Evolutionary conservation across 2,113 vertebrate species (phyloP).

Genomic region (Siphamia tubifer): DNA sequence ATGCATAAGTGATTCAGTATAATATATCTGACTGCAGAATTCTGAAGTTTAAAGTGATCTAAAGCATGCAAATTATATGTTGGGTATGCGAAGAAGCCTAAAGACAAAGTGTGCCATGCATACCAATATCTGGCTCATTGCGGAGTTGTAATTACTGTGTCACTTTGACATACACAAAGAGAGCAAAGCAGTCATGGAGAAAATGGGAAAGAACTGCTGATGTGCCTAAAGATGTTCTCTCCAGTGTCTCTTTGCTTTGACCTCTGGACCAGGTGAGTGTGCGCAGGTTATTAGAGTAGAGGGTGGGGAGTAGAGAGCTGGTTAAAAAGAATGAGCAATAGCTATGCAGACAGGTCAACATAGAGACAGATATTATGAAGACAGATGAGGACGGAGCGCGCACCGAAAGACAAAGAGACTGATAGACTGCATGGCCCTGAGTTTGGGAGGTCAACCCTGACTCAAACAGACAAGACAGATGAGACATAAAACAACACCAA

Average conservation of each 20-base stretch:
- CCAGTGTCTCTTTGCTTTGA: slow-evolving; percentile 46
- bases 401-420: slow-evolving; percentile 63
- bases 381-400: slow-evolving; percentile 65
- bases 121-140: slow-evolving; percentile 47
- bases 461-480: slow-evolving; percentile 45
- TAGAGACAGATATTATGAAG: slow-evolving; percentile 56
- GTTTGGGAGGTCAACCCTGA: slow-evolving; percentile 35
- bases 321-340: slow-evolving; percentile 54
- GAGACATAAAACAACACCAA: slow-evolving; percentile 14
- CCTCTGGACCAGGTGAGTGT: slow-evolving; percentile 62
- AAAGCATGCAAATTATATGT: slow-evolving; percentile 21
- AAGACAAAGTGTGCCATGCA: slow-evolving; percentile 34
- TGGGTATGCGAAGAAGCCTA: slow-evolving; percentile 19
- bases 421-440: slow-evolving; percentile 58
- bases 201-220: slow-evolving; percentile 49
- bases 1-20: neutral
- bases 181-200: slow-evolving; percentile 22
- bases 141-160: slow-evolving; percentile 62
- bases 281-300: slow-evolving; percentile 10
- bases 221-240: slow-evolving; percentile 37
- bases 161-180: slow-evolving; percentile 49
- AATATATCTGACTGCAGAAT: slow-evolving; percentile 17
- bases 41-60: slow-evolving; percentile 3
- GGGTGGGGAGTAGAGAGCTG: neutral
- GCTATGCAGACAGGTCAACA: slow-evolving; percentile 56